phyloP scores from a whole-genome alignment of 2,888 invertebrate genomes.

The Cheilosia impressa region DNA sequence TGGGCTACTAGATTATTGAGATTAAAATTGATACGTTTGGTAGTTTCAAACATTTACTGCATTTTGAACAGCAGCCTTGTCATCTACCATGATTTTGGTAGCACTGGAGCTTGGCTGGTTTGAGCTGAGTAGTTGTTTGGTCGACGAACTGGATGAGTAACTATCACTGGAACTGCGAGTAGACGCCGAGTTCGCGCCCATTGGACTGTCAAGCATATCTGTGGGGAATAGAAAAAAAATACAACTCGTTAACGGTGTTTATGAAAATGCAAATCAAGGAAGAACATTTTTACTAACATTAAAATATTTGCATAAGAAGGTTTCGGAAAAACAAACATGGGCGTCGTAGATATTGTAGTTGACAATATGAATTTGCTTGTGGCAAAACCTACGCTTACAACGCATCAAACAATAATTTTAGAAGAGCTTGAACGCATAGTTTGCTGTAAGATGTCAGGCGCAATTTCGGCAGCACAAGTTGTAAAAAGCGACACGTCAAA shows the following conservation, averaged over 20 bases:
- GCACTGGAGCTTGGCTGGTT: slow-evolving; percentile 81
- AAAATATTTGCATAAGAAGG: background rate
- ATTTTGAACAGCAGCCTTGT: slow-evolving; percentile 81
- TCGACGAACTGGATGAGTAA: slow-evolving; percentile 92
- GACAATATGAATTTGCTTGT: too few relatives aligned
- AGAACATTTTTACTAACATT: background rate
- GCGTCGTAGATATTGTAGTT: too few relatives aligned
- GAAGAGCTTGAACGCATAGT: too few relatives aligned
- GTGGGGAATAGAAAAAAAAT: slow-evolving; percentile 13
- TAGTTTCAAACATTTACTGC: slow-evolving; percentile 81
- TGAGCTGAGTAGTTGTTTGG: slow-evolving; percentile 88
- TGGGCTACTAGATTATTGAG: slow-evolving; percentile 24
- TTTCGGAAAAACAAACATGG: too few relatives aligned
- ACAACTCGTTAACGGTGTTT: background rate
- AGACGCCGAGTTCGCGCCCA: slow-evolving; percentile 84
- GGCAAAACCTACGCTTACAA: too few relatives aligned
- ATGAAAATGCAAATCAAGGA: background rate
- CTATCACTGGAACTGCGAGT: slow-evolving; percentile 91
- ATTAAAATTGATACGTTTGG: slow-evolving; percentile 9
- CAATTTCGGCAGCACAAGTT: too few relatives aligned
- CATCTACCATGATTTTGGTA: slow-evolving; percentile 82
- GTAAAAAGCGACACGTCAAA: too few relatives aligned
- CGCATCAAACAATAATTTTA: too few relatives aligned
- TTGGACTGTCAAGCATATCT: slow-evolving; percentile 87
- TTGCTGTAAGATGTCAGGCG: too few relatives aligned